Conservation (phyloP, 2,113 vertebrate species). For the Aplodontia rufa region DNA sequence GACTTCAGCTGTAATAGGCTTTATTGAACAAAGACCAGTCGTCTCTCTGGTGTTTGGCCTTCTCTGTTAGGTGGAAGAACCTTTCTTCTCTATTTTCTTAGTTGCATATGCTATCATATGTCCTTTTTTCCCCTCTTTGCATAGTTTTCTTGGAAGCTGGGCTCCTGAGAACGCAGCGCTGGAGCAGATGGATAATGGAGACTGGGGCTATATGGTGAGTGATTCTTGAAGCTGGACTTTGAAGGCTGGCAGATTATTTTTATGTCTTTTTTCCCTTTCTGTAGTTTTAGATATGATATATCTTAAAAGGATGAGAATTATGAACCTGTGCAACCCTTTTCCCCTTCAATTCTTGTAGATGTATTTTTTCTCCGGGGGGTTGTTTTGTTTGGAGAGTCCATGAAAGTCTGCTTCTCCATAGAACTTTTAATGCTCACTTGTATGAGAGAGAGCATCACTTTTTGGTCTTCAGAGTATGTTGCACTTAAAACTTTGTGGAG, state of each 20-base stretch:
- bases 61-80: slow-evolving; percentile 35
- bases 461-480: slow-evolving; percentile 16
- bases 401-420: neutral
- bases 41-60: slow-evolving; percentile 59
- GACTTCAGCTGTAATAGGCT: slow-evolving; percentile 50
- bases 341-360: neutral
- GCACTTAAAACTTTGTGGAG: neutral
- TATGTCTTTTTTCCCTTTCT: neutral
- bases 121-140: slow-evolving; percentile 22
- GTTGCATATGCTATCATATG: slow-evolving; percentile 62
- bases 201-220: slow-evolving; percentile 98
- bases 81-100: neutral
- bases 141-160: slow-evolving; percentile 79
- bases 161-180: slow-evolving; percentile 73
- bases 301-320: neutral
- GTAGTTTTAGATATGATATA: neutral
- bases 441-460: neutral
- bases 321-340: neutral
- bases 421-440: neutral
- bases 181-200: slow-evolving; percentile 99
- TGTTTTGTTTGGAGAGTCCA: slow-evolving; percentile 38
- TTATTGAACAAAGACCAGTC: slow-evolving; percentile 30
- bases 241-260: slow-evolving; percentile 17
- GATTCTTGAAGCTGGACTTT: neutral
- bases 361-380: neutral